These are phyloP conservation scores for Argyrosomus regius DNA, from an alignment of 2,797 vertebrate genomes.

Conservation along the genomic window DNA sequence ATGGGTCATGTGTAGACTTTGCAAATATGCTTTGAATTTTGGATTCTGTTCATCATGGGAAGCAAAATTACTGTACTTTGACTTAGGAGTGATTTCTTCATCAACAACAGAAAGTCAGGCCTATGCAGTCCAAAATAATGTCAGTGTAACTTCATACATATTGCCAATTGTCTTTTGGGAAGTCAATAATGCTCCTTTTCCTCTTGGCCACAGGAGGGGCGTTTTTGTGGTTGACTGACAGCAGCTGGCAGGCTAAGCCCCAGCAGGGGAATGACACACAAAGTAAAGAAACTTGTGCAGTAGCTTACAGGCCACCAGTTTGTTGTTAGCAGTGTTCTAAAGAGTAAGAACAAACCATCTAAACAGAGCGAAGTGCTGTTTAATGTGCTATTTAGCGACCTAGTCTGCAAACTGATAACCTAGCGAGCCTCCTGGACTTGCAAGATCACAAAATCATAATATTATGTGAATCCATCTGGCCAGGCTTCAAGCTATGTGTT, in stretches of 20 bases:
- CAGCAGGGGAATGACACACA: background rate
- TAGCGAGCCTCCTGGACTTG: too few species aligned
- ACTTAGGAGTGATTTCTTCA: background rate
- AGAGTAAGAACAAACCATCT: slow-evolving; percentile 5
- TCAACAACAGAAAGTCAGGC: background rate
- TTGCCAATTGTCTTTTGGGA: background rate
- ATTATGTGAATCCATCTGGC: too few species aligned
- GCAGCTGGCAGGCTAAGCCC: slow-evolving; percentile 13
- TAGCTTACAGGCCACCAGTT: background rate
- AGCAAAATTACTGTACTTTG: background rate
- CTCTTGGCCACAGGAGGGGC: background rate
- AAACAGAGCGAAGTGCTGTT: background rate
- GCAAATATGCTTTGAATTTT: background rate
- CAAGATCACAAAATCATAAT: too few species aligned
- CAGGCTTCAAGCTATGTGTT: too few species aligned
- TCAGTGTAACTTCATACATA: background rate
- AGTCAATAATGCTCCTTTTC: background rate
- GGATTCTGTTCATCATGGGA: background rate
- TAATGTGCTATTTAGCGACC: background rate
- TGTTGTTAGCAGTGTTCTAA: background rate
- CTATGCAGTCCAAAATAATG: background rate
- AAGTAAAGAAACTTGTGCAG: slow-evolving; percentile 1
- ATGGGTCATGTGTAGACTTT: slow-evolving; percentile 13
- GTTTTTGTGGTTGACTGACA: slow-evolving; percentile 15
- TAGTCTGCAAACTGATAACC: background rate